phyloP scores from a whole-genome alignment of 2,888 invertebrate genomes.

The Agrenia bidenticulata region DNA sequence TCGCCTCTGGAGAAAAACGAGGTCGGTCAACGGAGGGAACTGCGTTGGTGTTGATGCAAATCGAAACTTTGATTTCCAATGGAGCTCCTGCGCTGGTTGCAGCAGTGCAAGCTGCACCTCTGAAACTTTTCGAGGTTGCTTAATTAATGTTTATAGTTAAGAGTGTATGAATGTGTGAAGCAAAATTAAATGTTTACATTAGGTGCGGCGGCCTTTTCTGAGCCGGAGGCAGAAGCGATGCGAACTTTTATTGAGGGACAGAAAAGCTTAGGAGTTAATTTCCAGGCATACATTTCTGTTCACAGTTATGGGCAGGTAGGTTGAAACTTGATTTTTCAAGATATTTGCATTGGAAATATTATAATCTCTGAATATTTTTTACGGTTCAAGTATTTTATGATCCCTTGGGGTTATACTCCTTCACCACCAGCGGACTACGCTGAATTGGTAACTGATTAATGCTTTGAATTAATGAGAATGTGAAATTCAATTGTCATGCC shows the following conservation, averaged over 20 bases:
- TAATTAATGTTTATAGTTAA: too few relatives aligned
- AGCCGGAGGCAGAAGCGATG: slow-evolving; percentile 72
- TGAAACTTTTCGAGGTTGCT: slow-evolving; percentile 71
- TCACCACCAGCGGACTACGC: slow-evolving; percentile 59
- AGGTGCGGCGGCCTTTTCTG: slow-evolving; percentile 65
- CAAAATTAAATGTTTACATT: too few relatives aligned
- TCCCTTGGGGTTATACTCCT: slow-evolving; percentile 63
- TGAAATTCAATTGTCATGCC: not conserved
- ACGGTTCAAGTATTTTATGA: slow-evolving; percentile 61
- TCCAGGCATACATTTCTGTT: slow-evolving; percentile 30
- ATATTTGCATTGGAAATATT: too few relatives aligned
- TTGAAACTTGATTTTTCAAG: not conserved
- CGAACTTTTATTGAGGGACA: slow-evolving; percentile 61
- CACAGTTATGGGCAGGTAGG: slow-evolving; percentile 67
- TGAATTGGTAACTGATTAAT: slow-evolving; percentile 53
- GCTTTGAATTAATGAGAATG: not conserved
- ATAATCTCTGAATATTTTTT: too few relatives aligned
- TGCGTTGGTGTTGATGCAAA: slow-evolving; percentile 77
- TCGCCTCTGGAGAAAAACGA: slow-evolving; percentile 76
- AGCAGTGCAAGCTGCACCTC: slow-evolving; percentile 68
- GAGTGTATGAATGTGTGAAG: too few relatives aligned
- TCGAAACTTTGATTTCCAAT: slow-evolving; percentile 74
- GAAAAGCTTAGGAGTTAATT: slow-evolving; percentile 24
- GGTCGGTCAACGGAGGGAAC: slow-evolving; percentile 56
- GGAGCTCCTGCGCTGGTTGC: slow-evolving; percentile 65